Evolutionary conservation across 1,140 invertebrate species (phyloP), one percentile per base, ranked within the genome.

Genomic region (Camponotus floridanus): DNA sequence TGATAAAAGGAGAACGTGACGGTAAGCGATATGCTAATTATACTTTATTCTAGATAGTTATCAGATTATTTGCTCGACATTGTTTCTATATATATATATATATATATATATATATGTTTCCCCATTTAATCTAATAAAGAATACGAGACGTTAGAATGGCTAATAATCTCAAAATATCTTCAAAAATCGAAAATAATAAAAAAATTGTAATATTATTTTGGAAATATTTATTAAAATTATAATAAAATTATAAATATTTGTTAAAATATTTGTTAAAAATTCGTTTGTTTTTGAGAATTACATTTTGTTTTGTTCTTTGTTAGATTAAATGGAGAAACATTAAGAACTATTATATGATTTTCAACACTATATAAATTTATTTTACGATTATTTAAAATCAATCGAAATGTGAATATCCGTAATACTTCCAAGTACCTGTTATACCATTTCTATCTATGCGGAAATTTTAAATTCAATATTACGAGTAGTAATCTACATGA

Each of bases 391-490:
- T 21, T 9, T 57, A 36, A 74, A 36, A 31, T 73, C n/a, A 3
- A 74, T 36, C 15, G 15, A 76, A 42, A 62, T 26, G 39, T 62
- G n/a, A 15, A 1, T n/a, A 13, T 76, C 31, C 18, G 5, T 31
- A 57, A 42, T n/a, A 42, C 42, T 26, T 62, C 8, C 21, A 39
- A 39, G 6, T 13, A 36, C 45, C 26, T 61, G 5, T 42, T 62
- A 13, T 5, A 42, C 15, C 45, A 45, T 65, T 78, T 64, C 21
- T 26, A 7, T 7, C 9, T 42, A 13, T 31, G n/a, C 9, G 26
- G 15, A 86, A 70, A 89, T 86, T 51, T 71, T 36, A 55, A 51
- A 55, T 57, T 26, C 33, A 73, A 88, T 88, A 79, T 88, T 62
- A 59, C 33, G 67, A 76, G 55, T 87, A 87, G 81, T 70, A 86